phyloP scores from a whole-genome alignment of 2,797 vertebrate genomes.

The Anomalospiza imberbis region DNA sequence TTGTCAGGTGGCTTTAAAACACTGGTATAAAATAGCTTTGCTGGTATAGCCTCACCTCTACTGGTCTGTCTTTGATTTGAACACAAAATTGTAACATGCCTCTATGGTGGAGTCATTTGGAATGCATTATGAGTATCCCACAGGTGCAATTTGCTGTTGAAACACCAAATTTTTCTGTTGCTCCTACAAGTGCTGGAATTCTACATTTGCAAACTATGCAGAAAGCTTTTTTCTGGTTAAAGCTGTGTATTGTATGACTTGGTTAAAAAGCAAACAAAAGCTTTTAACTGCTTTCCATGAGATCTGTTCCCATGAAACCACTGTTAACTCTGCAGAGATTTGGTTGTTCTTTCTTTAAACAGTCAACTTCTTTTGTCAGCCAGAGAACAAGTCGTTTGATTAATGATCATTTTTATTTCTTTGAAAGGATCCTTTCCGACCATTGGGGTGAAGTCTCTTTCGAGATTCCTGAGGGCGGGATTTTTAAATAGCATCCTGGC shows the following conservation, averaged over 20 bases:
- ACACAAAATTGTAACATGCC: not conserved
- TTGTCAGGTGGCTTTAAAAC: not conserved
- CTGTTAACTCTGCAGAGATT: not conserved
- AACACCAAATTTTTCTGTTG: not conserved
- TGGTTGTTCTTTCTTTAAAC: conserved; percentile 37
- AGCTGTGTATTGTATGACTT: not conserved
- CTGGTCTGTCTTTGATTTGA: not conserved
- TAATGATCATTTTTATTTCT: conserved; percentile 74
- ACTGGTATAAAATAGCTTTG: not conserved
- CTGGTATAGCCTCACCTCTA: not conserved
- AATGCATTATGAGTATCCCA: not conserved
- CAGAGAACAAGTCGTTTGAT: conserved; percentile 44
- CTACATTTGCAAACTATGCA: not conserved
- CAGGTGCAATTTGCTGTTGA: not conserved
- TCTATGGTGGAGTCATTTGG: not conserved
- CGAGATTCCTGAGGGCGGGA: conserved; percentile 78
- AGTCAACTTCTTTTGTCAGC: conserved; percentile 41
- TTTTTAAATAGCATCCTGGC: conserved; percentile 78
- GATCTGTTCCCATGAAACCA: not conserved
- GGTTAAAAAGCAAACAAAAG: not conserved
- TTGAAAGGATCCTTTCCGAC: conserved; percentile 78
- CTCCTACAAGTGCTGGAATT: not conserved
- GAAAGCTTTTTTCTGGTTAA: not conserved
- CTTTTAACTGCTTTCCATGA: not conserved
- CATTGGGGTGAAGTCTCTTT: conserved; percentile 78